Base-by-base conservation (phyloP, 2,888 invertebrate species). In the Erannis defoliaria region DNA sequence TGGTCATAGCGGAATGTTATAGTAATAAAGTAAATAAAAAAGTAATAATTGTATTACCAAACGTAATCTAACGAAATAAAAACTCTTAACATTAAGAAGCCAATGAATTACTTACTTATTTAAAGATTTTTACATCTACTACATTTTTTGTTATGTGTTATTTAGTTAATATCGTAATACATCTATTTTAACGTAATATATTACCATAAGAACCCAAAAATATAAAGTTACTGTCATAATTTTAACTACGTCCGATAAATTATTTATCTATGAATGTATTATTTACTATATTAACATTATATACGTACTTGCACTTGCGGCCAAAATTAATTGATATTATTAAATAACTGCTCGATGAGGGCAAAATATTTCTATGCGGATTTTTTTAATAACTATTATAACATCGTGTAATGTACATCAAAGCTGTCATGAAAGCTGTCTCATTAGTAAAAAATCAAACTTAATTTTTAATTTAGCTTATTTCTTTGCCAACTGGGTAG, bases 1-100 rank as follows among this genome's bases (percentile, higher is more conserved):
- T 74, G 72, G 71, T 74, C 67, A 68, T 61, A 73, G 74, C 77
- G 86, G 86, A 86, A 87, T 86, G 86, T 86, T 73, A 76, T 69
- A 85, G 81, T 82, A 84, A 85, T 79, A 81, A 84, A 42, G 21
- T 38, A 26, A 8, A 38, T 16, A 51, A 12, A 38, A 26, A 51
- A 38, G 12, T 29, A 26, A 51, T 16, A 31, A n/a, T 46, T 31
- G 4, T 18, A 31, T 31, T 43, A 51, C 18, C n/a, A 19, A n/a
- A 48, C 18, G 9, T 49, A 51, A 43, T 23, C 12, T 33, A 54
- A 5, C 33, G 10, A 6, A 35, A n/a, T n/a, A 42, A 42, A 3
- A 21, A 23, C 5, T 12, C 2, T 16, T 26, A 26, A 18, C n/a
- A 26, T 23, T 5, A 43, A 45, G 10, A 14, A 23, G 5, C 43